These are phyloP conservation scores for Rhinella marina DNA, from an alignment of 2,797 vertebrate species.

Conservation along the genomic window DNA sequence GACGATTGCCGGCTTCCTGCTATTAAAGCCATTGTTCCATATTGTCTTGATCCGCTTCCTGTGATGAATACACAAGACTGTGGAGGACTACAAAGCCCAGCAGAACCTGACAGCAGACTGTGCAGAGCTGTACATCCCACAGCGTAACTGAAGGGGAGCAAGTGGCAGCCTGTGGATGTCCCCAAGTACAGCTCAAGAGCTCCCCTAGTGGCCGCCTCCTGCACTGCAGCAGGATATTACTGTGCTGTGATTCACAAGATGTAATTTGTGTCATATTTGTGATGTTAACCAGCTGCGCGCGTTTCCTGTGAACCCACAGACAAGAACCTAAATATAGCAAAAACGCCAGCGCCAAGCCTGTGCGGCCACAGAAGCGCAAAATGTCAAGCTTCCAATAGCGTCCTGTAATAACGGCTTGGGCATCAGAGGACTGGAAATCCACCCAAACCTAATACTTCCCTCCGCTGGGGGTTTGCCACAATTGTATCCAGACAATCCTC, in stretches of 20 bases:
- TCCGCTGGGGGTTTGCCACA: background rate
- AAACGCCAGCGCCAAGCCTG: background rate
- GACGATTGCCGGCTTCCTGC: background rate
- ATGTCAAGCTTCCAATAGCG: too few relatives aligned
- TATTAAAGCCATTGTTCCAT: constrained; percentile 9
- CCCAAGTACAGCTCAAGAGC: background rate
- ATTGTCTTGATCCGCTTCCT: background rate
- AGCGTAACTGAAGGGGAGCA: background rate
- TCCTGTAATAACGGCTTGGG: too few relatives aligned
- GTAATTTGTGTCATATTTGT: background rate
- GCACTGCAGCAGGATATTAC: background rate
- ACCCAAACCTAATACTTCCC: too few relatives aligned
- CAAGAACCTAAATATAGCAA: background rate
- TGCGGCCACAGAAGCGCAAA: too few relatives aligned
- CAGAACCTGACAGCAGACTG: background rate
- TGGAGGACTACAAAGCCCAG: background rate
- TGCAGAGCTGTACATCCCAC: background rate
- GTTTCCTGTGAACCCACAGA: background rate
- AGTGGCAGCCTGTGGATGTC: background rate
- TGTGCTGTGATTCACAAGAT: background rate
- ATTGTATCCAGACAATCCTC: too few relatives aligned
- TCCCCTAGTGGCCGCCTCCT: background rate
- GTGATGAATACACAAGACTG: background rate
- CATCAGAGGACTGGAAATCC: too few relatives aligned
- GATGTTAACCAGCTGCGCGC: background rate